These are phyloP conservation scores for Coregonus suidteri DNA, from an alignment of 2,797 vertebrate genomes.

Conservation along the genomic window DNA sequence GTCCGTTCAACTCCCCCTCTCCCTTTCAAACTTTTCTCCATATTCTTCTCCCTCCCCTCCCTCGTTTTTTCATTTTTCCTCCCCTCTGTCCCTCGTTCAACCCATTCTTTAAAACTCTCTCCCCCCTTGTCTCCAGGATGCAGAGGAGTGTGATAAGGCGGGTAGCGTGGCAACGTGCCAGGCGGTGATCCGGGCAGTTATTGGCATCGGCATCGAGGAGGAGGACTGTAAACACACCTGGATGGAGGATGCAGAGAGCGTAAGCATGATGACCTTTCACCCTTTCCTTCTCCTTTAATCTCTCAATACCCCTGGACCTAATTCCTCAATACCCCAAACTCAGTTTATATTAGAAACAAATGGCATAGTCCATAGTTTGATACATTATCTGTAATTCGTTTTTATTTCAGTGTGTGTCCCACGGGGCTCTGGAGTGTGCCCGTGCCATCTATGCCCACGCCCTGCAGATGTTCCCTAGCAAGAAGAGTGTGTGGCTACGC, in stretches of 20 bases:
- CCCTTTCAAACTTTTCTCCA: neutral
- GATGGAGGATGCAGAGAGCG: conserved; percentile 99
- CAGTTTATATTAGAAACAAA: no score
- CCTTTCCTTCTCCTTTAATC: neutral
- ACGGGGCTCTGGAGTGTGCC: conserved; percentile 94
- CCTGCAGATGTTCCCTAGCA: conserved; percentile 96
- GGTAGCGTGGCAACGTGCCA: conserved; percentile 97
- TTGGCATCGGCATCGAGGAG: conserved; percentile 96
- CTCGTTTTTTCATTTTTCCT: neutral
- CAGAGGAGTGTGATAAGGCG: conserved; percentile 97
- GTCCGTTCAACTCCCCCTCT: neutral
- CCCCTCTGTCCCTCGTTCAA: neutral
- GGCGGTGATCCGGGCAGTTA: conserved; percentile 92
- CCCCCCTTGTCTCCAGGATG: conserved; percentile 76
- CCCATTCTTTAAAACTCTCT: neutral
- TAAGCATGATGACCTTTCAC: conserved; percentile 58
- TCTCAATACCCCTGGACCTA: neutral
- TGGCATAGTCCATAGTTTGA: no score
- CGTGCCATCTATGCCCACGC: conserved; percentile 96
- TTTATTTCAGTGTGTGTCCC: conserved; percentile 88
- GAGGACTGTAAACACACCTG: conserved; percentile 98
- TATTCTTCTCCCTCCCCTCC: neutral
- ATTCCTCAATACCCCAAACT: no score
- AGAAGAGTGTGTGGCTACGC: conserved; percentile 97
- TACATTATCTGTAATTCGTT: neutral